These are phyloP conservation scores for Phenganax subtilis DNA, from an alignment of 92 coral and sea anemone species.

Conservation along the genomic window DNA sequence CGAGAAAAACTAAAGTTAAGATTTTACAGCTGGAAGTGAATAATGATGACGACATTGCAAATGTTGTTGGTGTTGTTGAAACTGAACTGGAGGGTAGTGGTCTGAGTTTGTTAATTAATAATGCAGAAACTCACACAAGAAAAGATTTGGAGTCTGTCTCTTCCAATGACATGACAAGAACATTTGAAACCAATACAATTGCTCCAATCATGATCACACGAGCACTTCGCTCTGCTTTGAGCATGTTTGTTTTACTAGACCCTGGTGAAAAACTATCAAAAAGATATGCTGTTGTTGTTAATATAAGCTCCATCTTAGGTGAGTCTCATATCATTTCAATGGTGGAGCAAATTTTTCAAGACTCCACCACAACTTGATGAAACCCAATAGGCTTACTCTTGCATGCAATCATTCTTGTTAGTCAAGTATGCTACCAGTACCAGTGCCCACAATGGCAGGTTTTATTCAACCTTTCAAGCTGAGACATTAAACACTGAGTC, in stretches of 20 bases:
- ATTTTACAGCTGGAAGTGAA: slow-evolving; percentile 63
- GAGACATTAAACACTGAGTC: too few relatives aligned
- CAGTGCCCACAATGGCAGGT: too few relatives aligned
- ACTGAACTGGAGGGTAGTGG: slow-evolving; percentile 53
- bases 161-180: slow-evolving; percentile 57
- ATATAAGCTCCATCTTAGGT: slow-evolving; percentile 56
- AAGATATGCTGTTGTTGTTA: slow-evolving; percentile 54
- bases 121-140: slow-evolving; percentile 55
- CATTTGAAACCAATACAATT: slow-evolving; percentile 54
- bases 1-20: slow-evolving; percentile 48
- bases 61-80: slow-evolving; percentile 51
- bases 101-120: slow-evolving; percentile 62
- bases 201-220: slow-evolving; percentile 68
- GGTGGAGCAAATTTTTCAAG: not conserved
- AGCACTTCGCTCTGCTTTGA: slow-evolving; percentile 59
- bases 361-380: not conserved
- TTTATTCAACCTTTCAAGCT: too few relatives aligned
- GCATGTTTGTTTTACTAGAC: slow-evolving; percentile 48
- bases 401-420: too few relatives aligned
- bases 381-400: not conserved
- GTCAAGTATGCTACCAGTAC: too few relatives aligned
- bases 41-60: slow-evolving; percentile 37
- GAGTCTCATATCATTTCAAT: not conserved
- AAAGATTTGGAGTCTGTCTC: slow-evolving; percentile 56
- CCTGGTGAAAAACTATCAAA: slow-evolving; percentile 18